phyloP scores from a whole-genome alignment of 2,888 invertebrate genomes.

The Panzeria rudis region DNA sequence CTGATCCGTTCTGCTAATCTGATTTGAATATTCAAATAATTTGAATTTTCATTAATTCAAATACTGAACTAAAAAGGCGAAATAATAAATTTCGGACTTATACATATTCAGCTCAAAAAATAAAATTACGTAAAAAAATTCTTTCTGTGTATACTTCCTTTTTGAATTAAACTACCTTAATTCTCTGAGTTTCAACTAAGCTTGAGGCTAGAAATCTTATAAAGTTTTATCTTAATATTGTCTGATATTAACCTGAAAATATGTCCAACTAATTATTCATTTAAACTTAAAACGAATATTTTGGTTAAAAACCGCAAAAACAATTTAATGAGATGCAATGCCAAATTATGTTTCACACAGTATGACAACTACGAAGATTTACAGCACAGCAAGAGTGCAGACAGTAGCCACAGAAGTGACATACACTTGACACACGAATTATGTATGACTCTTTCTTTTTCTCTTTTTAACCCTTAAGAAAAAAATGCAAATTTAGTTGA shows the following conservation, averaged over 20 bases:
- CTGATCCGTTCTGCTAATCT: no score
- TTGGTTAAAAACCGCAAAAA: constrained; percentile 46
- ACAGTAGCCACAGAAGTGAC: constrained; percentile 81
- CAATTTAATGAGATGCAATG: constrained; percentile 32
- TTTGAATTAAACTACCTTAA: neutral
- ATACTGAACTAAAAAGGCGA: no score
- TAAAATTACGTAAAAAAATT: no score
- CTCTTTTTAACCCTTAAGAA: constrained; percentile 1
- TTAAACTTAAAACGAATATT: constrained; percentile 7
- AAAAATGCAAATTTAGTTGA: constrained; percentile 45
- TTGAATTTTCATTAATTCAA: no score
- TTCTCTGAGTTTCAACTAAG: neutral
- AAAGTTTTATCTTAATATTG: neutral
- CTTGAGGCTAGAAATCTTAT: constrained; percentile 22
- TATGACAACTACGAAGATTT: constrained; percentile 36
- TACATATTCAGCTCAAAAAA: no score
- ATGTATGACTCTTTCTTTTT: constrained; percentile 64
- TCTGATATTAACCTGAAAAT: constrained; percentile 2
- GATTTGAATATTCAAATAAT: no score
- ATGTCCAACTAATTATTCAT: constrained; percentile 12
- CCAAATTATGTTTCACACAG: constrained; percentile 40
- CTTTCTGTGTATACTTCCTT: neutral
- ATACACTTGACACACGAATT: constrained; percentile 80
- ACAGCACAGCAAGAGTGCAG: neutral
- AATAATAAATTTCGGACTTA: no score